Evolutionary conservation across 2,113 vertebrate species (phyloP), one percentile per base, ranked within the genome.

Genomic region (Petrocephalus microphthalmus): DNA sequence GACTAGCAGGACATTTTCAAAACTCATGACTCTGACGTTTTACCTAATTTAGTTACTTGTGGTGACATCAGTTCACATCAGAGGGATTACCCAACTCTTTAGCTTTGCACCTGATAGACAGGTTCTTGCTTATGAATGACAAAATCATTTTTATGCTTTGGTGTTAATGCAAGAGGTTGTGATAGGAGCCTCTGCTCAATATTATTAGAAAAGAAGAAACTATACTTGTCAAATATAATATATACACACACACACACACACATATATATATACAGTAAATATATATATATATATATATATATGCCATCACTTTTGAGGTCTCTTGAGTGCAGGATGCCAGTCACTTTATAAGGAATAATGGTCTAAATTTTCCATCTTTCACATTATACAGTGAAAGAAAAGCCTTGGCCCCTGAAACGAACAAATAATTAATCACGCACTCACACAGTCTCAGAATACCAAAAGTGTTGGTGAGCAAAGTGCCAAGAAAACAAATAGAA

Each of bases 401-500:
- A 22, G 45, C 7, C 19, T 49, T 49, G 37, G 81, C 81, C 45
- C 37, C 8, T 83, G 20, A 3, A 67, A 5, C 22, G 7, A 49
- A 49, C 37, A 83, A 49, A 83, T 83, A 83, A 83, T 83, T 83
- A 83, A 47, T 83, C 45, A 47, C 19, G 49, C 22, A 83, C 42
- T 33, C 13, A 74, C 25, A 74, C 25, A 29, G n/a, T 29, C 33
- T 19, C 29, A 37, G 71, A 60, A 7, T 60, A 17, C 67, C 15
- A 37, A 33, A 71, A 74, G 33, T 74, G 67, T 13, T 19, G 37
- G 15, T n/a, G 20, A 83, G 81, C 81, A 49, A 10, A 22, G 45
- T 22, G 81, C 81, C 45, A 83, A 47, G 81, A 42, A 83, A 83
- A 25, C 81, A 83, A 83, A 83, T n/a, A 42, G 45, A 83, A 83